Evolutionary conservation across 2,888 invertebrate genomes (phyloP).

Genomic region (Xestia ashworthii): DNA sequence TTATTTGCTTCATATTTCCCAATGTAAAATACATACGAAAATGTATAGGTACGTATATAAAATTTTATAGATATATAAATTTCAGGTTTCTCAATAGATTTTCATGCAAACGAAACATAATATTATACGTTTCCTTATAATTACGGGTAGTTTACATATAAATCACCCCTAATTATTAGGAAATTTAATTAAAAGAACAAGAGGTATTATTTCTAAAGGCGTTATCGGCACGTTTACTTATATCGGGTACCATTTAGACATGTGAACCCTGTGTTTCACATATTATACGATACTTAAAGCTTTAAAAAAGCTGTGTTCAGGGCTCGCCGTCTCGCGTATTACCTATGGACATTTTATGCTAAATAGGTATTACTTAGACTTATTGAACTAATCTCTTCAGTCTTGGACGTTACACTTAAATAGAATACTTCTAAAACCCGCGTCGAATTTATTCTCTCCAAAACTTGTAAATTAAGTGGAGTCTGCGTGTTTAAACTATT

Average conservation of each 20-base stretch:
- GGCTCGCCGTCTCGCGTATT: conserved; percentile 80
- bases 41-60: conserved; percentile 44
- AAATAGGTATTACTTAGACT: conserved; percentile 89
- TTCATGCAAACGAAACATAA: conserved; percentile 33
- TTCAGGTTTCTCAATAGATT: conserved; percentile 14
- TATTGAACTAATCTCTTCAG: conserved; percentile 90
- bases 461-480: conserved; percentile 72
- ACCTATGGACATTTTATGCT: conserved; percentile 89
- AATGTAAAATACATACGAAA: conserved; percentile 47
- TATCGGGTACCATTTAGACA: conserved; percentile 42
- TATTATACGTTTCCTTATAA: conserved; percentile 19
- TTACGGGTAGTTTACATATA: conserved; percentile 13
- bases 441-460: conserved; percentile 86
- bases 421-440: conserved; percentile 90
- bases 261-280: conserved; percentile 63
- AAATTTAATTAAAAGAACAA: conserved; percentile 10
- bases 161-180: conserved; percentile 27
- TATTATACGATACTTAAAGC: conserved; percentile 65
- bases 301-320: conserved; percentile 70
- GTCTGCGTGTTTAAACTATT: conserved; percentile 71
- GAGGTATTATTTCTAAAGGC: conserved; percentile 16
- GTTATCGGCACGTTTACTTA: conserved; percentile 28
- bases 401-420: conserved; percentile 91
- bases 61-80: conserved; percentile 41
- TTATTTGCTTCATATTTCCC: conserved; percentile 39